A percentile compares a stretch with the other conserved stretches of the same genome.
These are phyloP conservation scores for Drosophila colorata DNA, from an alignment of 2,888 invertebrate genomes.

Conservation along the genomic window DNA sequence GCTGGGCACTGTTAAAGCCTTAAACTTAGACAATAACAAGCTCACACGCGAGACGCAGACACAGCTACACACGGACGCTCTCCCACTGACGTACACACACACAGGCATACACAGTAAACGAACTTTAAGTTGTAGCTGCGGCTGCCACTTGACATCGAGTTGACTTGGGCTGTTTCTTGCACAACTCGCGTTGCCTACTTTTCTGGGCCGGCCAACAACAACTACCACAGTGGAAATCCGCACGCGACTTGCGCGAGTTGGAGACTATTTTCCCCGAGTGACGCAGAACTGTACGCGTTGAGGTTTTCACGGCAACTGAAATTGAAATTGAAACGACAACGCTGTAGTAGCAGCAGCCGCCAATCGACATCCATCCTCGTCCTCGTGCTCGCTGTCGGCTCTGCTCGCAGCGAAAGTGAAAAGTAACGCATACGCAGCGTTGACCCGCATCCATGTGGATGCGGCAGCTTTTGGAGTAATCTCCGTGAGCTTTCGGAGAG, in stretches of 20 bases:
- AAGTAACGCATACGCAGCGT: conserved; percentile 73
- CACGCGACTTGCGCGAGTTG: conserved; percentile 51
- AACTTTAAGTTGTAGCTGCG: conserved; percentile 54
- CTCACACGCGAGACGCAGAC: conserved; percentile 21
- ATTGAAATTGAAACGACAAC: conserved; percentile 66
- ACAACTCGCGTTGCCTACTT: conserved; percentile 67
- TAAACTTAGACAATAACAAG: conserved; percentile 53
- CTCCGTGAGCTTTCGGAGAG: conserved; percentile 48
- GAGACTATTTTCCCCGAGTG: conserved; percentile 22
- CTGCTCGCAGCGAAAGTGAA: conserved; percentile 71
- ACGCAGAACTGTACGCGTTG: conserved; percentile 70
- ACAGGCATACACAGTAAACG: conserved; percentile 4
- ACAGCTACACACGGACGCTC: conserved; percentile 11
- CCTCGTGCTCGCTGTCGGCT: conserved; percentile 42
- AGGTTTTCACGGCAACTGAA: conserved; percentile 78
- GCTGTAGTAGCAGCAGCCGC: conserved; percentile 52
- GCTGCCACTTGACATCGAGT: conserved; percentile 53
- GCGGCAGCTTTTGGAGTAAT: conserved; percentile 54
- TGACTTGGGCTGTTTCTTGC: conserved; percentile 53
- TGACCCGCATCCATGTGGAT: conserved; percentile 52
- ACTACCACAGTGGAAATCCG: conserved; percentile 39
- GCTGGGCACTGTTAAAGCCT: conserved; percentile 42
- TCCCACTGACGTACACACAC: conserved; percentile 7
- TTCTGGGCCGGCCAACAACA: conserved; percentile 54
- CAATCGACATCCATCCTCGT: conserved; percentile 17